Evolutionary conservation across 2,113 vertebrate genomes (phyloP).

Genomic region (Chloropsis hardwickii): DNA sequence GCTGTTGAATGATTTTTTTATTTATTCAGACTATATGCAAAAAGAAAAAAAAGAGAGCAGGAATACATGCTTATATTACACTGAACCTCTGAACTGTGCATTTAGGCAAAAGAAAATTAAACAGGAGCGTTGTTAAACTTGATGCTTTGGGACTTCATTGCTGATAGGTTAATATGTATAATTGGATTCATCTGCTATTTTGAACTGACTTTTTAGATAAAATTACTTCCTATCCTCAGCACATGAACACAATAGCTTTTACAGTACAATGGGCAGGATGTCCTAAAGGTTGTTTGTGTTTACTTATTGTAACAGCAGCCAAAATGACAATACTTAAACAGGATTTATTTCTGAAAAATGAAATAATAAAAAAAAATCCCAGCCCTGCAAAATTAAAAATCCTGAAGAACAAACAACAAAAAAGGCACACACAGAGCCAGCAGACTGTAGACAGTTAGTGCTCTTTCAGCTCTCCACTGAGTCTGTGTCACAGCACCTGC

Average conservation of each 20-base stretch:
- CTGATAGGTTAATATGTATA: background rate
- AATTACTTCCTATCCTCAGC: background rate
- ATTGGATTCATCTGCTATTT: background rate
- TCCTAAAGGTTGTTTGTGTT: background rate
- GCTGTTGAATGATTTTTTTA: background rate
- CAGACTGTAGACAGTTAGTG: background rate
- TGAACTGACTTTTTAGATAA: background rate
- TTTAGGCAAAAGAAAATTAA: background rate
- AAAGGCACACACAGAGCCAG: background rate
- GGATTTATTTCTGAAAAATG: background rate
- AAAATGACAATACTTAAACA: background rate
- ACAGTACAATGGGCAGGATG: conserved; percentile 9
- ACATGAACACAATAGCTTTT: background rate
- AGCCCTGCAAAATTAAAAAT: background rate
- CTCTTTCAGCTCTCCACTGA: background rate
- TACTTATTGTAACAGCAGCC: background rate
- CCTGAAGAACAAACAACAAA: background rate
- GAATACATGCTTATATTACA: background rate
- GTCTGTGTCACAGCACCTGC: background rate
- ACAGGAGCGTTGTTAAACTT: background rate
- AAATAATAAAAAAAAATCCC: background rate
- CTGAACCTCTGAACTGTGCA: background rate
- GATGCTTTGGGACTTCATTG: background rate
- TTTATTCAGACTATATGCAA: background rate
- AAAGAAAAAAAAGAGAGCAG: background rate